Base-by-base conservation (phyloP, 2,888 invertebrate genomes). In the Altica lythri region DNA sequence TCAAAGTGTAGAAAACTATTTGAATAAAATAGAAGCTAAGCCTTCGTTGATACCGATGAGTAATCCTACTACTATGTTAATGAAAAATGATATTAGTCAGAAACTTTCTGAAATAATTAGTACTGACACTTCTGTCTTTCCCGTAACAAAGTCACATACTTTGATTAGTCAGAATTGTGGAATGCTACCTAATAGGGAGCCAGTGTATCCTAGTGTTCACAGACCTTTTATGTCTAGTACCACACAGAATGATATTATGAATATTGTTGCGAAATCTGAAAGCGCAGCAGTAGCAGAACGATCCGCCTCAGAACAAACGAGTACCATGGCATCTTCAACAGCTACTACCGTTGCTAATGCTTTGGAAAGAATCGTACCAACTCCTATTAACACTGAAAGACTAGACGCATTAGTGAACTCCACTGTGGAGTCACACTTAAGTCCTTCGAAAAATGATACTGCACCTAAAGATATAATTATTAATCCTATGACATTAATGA, bases 401-500 rank as follows among this genome's bases (percentile, higher is more conserved):
- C 74, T 85, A 2, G 84, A 85, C 70, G 84, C 81, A 59, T 77
- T 85, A 51, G 85, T 84, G 5, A 82, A 81, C 63, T 79, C 82
- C 1, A 77, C 80, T 0, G 80, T 77, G 13, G 81, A 82, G 34
- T 75, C 78, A 32, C 82, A 81, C 66, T 78, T 81, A 27, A 71
- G 76, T 19, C 72, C 77, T 1, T 70, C 74, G 0, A 68, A 74
- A 37, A 40, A 53, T 9, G 59, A 64, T 25, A 53, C 63, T n/a
- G 53, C 60, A 5, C 52, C 63, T 1, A 70, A 71, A 57, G 69
- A 70, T 32, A 59, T 70, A 5, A 61, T 71, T 17, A 57, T 61
- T 4, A 67, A 59, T 27, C 61, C 47, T 10, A 55, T 62, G 16
- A 35, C 62, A 2, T 48, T 55, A 35, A 30, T 59, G 27, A 32